Evolutionary conservation across 2,113 vertebrate species (phyloP).

Genomic region (Sebastes fasciatus): DNA sequence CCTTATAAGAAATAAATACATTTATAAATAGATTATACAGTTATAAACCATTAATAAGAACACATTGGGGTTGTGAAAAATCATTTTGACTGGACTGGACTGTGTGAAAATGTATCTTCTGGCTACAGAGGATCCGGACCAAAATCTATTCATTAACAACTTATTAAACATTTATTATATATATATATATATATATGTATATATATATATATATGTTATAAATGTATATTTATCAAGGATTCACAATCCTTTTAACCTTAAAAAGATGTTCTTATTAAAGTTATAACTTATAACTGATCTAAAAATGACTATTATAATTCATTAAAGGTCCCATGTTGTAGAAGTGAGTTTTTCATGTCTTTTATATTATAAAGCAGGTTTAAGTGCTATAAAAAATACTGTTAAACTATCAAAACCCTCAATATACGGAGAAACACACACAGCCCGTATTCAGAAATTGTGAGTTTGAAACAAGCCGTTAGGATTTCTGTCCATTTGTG

Average conservation of each 20-base stretch:
- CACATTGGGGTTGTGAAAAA: not conserved
- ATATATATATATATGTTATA: not conserved
- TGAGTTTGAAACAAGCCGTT: no score
- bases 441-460: no score
- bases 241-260: no score
- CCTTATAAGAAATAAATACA: no score
- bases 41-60: no score
- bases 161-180: not conserved
- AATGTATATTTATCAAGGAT: not conserved
- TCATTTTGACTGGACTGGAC: not conserved
- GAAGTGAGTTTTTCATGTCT: no score
- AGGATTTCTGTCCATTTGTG: no score
- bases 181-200: not conserved
- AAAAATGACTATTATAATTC: not conserved
- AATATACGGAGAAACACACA: no score
- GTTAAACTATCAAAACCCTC: no score
- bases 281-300: not conserved
- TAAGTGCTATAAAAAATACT: no score
- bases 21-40: not conserved
- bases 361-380: no score
- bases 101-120: not conserved
- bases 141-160: not conserved
- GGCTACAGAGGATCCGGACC: not conserved
- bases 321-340: no score
- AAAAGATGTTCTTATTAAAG: not conserved